Evolutionary conservation across 2,888 invertebrate genomes (phyloP), one percentile per base, ranked within the genome.

Genomic region (Sarcophaga carnaria): DNA sequence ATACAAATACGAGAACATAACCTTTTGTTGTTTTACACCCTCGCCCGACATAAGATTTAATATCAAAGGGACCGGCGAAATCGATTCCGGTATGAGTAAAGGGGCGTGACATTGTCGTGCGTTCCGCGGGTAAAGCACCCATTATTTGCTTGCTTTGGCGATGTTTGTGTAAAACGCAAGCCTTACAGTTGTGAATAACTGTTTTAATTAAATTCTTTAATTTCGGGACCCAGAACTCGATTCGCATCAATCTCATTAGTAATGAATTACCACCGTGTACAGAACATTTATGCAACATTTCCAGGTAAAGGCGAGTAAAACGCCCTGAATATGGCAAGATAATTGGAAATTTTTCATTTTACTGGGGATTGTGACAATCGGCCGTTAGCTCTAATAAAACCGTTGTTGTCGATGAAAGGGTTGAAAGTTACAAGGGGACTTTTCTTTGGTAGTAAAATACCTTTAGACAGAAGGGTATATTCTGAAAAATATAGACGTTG

Each of bases 61-160:
- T n/a, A 6, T 27, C 45, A 14, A 74, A 74, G 12, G 20, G 60
- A 20, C 62, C 62, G 37, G 74, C 74, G 45, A 74, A 62, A 2
- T 74, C 74, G 11, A 72, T 60, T 27, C 72, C 72, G 17, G 60
- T 72, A 17, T 72, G 8, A 6, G 4, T 11, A 60, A 62, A 6
- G 37, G 37, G 27, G n/a, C 66, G 45, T 17, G 66, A 17, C 12
- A 67, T 17, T 0, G 17, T 14, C 14, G 71, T 71, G 20, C 71
- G 54, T 11, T 71, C 71, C 6, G 0, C 37, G 4, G 72, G 37
- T 60, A 74, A 37, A 5, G 45, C 72, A n/a, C 54, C 49, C 54
- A 76, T 59, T n/a, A 76, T 64, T 54, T 76, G 76, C n/a, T 72
- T 59, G 60, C 72, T 17, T 8, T n/a, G 17, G 14, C 37, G 25